Conservation (phyloP, 2,113 vertebrate genomes). For the Pitta sordida region DNA sequence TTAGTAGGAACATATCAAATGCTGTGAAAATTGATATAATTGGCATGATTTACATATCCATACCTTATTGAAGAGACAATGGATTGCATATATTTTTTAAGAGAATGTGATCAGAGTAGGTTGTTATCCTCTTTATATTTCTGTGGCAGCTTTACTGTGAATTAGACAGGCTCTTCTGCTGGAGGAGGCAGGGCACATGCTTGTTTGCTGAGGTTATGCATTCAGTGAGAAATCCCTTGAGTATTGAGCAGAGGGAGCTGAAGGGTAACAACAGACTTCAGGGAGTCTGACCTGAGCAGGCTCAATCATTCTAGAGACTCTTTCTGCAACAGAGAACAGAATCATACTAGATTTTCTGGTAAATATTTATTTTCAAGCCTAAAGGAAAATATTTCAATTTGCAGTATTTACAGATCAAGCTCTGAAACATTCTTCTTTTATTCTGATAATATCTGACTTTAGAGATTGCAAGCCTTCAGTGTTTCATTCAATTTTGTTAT, state of each 20-base stretch:
- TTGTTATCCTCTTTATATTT: not conserved
- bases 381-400: not conserved
- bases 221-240: not conserved
- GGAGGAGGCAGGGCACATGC: not conserved
- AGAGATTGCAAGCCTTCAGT: not conserved
- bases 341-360: not conserved
- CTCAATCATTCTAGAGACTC: not conserved
- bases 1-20: not conserved
- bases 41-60: not conserved
- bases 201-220: not conserved
- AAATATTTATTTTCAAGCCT: not conserved
- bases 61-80: not conserved
- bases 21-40: not conserved
- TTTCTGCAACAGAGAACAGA: not conserved
- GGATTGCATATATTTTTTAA: not conserved
- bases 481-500: not conserved
- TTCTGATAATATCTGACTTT: not conserved
- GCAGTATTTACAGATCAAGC: not conserved
- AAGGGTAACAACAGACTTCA: not conserved
- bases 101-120: not conserved
- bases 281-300: not conserved
- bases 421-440: not conserved
- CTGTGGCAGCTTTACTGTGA: not conserved
- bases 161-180: not conserved
- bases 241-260: not conserved